phyloP scores from a whole-genome alignment of 2,113 vertebrate species.

The Echinops telfairi region DNA sequence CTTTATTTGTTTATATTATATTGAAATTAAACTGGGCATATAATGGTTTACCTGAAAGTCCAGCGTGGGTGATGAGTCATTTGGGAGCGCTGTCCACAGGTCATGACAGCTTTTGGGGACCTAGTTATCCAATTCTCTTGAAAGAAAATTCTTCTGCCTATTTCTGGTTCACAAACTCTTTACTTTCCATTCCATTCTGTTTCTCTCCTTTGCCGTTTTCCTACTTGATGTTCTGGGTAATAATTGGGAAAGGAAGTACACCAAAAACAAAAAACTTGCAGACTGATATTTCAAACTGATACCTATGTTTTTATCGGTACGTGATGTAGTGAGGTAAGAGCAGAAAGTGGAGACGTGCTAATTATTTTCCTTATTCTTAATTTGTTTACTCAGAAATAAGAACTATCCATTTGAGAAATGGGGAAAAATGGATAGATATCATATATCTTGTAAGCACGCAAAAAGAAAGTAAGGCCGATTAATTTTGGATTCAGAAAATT shows the following conservation, averaged over 20 bases:
- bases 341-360: neutral
- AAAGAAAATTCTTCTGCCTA: neutral
- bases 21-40: neutral
- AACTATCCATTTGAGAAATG: neutral
- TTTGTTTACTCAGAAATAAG: neutral
- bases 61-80: neutral
- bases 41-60: neutral
- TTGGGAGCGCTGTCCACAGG: neutral
- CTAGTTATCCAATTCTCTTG: neutral
- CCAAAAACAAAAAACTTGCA: neutral
- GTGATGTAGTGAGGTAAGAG: neutral
- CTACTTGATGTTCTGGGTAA: neutral
- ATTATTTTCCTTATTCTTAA: neutral
- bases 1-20: slow-evolving; percentile 14
- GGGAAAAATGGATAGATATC: neutral
- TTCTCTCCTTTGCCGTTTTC: neutral
- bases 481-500: neutral
- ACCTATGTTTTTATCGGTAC: neutral
- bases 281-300: slow-evolving; percentile 20
- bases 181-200: neutral
- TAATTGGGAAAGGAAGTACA: neutral
- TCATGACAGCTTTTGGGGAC: neutral
- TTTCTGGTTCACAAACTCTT: neutral
- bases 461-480: neutral
- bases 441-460: neutral